A percentile compares a stretch with the other conserved stretches of the same genome.
These are phyloP conservation scores for Reticulitermes speratus DNA, from an alignment of 1,140 invertebrate species.

Conservation along the genomic window DNA sequence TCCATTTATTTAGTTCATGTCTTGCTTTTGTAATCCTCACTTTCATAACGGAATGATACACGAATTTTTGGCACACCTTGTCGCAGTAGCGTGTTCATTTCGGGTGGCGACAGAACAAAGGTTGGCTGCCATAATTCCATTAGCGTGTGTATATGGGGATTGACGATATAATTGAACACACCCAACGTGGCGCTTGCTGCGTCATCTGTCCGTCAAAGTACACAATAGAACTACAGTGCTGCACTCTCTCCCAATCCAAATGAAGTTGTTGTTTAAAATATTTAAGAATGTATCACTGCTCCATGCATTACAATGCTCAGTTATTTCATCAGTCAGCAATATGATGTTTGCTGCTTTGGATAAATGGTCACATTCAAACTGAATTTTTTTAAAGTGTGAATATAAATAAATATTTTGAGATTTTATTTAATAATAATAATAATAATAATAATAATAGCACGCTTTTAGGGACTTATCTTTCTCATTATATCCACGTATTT, in stretches of 20 bases:
- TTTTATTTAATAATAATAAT: neutral
- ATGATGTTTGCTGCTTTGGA: neutral
- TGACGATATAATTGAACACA: slow-evolving; percentile 8
- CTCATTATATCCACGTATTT: neutral
- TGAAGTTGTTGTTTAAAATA: neutral
- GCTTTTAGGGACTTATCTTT: neutral
- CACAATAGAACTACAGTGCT: neutral
- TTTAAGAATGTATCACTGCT: neutral
- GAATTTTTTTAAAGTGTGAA: neutral
- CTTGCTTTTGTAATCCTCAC: too few relatives aligned
- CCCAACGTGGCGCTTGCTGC: neutral
- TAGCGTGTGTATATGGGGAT: neutral
- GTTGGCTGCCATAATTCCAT: slow-evolving; percentile 6
- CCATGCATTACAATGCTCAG: neutral
- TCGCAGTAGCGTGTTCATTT: neutral
- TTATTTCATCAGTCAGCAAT: neutral
- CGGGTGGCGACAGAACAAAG: slow-evolving; percentile 2
- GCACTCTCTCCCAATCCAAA: neutral
- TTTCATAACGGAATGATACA: neutral
- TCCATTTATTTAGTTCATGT: too few relatives aligned
- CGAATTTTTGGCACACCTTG: neutral
- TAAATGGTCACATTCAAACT: neutral
- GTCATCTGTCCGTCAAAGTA: slow-evolving; percentile 13
- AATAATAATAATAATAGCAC: neutral
- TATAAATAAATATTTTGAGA: neutral